Conservation (phyloP, 2,797 vertebrate genomes). For the Tiaroga cobitis region DNA sequence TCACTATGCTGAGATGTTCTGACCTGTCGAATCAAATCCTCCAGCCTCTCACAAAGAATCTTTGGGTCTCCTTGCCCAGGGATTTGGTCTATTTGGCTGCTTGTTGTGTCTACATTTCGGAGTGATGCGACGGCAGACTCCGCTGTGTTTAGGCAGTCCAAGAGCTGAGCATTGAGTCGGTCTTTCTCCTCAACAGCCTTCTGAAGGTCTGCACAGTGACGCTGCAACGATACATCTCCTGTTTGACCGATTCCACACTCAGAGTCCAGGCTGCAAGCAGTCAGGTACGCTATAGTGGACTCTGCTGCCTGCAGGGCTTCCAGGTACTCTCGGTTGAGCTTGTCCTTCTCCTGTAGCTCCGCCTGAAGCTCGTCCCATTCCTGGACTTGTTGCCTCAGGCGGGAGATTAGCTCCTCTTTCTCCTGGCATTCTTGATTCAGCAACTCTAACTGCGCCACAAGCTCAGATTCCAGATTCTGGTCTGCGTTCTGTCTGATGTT, state of each 20-base stretch:
- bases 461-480: constrained; percentile 54
- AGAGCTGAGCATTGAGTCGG: constrained; percentile 67
- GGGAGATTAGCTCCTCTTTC: constrained; percentile 75
- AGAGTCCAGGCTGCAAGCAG: constrained; percentile 78
- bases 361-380: constrained; percentile 70
- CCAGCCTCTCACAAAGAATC: constrained; percentile 68
- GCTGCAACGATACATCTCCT: constrained; percentile 56
- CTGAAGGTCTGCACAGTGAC: constrained; percentile 68
- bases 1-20: constrained; percentile 53
- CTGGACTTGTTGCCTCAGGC: constrained; percentile 71
- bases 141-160: constrained; percentile 70
- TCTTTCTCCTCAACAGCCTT: constrained; percentile 73
- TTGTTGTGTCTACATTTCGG: constrained; percentile 13
- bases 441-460: constrained; percentile 75
- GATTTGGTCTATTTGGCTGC: not conserved
- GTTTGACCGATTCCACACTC: constrained; percentile 65
- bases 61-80: constrained; percentile 55
- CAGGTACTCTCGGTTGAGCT: constrained; percentile 66
- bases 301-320: constrained; percentile 78
- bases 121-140: constrained; percentile 64
- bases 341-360: constrained; percentile 76
- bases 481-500: constrained; percentile 8
- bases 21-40: constrained; percentile 59
- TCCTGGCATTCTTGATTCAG: constrained; percentile 81
- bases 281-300: constrained; percentile 82